Conservation (phyloP, 2,888 invertebrate species). For the Cataglyphis albicans region DNA sequence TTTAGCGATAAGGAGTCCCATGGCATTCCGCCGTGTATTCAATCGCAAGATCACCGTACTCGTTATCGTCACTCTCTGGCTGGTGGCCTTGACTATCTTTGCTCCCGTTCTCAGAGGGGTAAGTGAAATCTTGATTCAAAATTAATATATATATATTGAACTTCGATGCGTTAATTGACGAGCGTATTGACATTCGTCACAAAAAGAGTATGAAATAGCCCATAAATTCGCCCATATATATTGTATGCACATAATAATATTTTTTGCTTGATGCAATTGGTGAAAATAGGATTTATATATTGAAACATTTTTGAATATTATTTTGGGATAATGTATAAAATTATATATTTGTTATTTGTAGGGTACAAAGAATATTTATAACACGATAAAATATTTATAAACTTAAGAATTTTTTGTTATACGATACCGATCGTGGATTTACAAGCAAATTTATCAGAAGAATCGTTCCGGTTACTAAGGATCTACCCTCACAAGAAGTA, state of each 20-base stretch:
- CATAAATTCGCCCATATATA: neutral
- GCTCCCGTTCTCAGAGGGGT: constrained; percentile 88
- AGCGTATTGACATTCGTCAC: neutral
- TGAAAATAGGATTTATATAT: neutral
- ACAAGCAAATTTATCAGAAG: neutral
- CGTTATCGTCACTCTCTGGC: constrained; percentile 90
- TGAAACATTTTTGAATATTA: neutral
- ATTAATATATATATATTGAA: neutral
- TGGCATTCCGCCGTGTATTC: constrained; percentile 91
- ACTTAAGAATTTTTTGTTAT: no score
- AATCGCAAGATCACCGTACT: constrained; percentile 89
- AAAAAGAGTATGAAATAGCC: neutral
- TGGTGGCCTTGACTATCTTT: constrained; percentile 89
- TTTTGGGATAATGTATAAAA: neutral
- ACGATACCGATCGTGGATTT: neutral
- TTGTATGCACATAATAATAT: neutral
- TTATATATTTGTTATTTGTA: neutral
- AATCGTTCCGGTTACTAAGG: neutral
- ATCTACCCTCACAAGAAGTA: no score
- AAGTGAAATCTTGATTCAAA: constrained; percentile 59
- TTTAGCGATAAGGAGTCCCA: constrained; percentile 91
- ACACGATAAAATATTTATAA: neutral
- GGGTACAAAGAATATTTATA: no score
- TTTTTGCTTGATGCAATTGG: neutral
- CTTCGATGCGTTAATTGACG: neutral